Conservation (phyloP, 2,797 vertebrate genomes). For the Rhinophrynus dorsalis region DNA sequence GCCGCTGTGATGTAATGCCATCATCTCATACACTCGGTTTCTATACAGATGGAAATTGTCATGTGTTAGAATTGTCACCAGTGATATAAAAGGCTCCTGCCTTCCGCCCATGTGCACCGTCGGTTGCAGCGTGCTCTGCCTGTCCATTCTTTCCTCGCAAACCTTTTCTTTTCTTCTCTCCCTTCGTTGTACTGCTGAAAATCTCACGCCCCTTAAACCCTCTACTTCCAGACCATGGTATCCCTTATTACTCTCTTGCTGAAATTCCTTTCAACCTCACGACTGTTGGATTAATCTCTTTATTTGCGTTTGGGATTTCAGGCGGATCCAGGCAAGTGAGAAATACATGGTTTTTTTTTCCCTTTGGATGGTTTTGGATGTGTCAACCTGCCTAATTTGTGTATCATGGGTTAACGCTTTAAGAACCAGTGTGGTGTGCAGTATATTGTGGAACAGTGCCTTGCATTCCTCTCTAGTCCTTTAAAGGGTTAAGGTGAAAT, state of each 20-base stretch:
- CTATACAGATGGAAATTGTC: constrained; percentile 91
- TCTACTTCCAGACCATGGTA: constrained; percentile 66
- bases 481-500: no score
- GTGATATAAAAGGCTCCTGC: constrained; percentile 85
- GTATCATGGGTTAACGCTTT: constrained; percentile 12
- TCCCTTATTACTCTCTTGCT: constrained; percentile 75
- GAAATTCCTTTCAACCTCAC: constrained; percentile 70
- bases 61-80: constrained; percentile 89
- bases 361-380: neutral
- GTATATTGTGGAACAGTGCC: constrained; percentile 34
- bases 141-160: constrained; percentile 68
- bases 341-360: constrained; percentile 55
- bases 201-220: constrained; percentile 69
- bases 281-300: constrained; percentile 85
- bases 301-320: constrained; percentile 72
- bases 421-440: no score
- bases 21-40: constrained; percentile 69
- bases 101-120: constrained; percentile 72
- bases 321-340: constrained; percentile 80
- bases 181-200: constrained; percentile 80
- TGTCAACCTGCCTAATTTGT: neutral
- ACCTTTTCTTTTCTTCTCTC: constrained; percentile 56
- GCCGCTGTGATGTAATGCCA: constrained; percentile 74
- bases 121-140: constrained; percentile 74
- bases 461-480: no score